phyloP scores from a whole-genome alignment of 2,113 vertebrate species.

The Neolamprologus sp. region DNA sequence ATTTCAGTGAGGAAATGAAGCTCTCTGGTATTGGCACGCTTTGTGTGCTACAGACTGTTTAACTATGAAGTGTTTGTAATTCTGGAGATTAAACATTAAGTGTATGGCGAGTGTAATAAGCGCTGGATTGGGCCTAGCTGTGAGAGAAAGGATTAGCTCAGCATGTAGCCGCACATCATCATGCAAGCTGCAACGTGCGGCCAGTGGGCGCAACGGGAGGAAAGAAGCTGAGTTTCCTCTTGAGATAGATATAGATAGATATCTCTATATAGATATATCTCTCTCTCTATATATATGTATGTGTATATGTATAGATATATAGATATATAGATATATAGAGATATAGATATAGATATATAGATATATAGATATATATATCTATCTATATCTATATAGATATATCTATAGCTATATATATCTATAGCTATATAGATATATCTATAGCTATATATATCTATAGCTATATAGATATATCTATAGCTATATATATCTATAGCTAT shows the following conservation, averaged over 20 bases:
- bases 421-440: no score
- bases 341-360: no score
- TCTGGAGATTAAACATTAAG: not conserved
- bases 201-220: not conserved
- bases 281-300: no score
- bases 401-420: no score
- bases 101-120: not conserved
- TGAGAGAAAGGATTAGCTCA: not conserved
- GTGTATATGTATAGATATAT: accelerated
- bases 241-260: no score
- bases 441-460: no score
- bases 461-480: no score
- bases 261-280: no score
- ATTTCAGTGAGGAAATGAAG: not conserved
- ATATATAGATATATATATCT: no score
- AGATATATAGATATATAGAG: accelerated
- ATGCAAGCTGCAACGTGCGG: not conserved
- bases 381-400: no score
- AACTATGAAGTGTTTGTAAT: not conserved
- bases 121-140: not conserved
- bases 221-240: not conserved
- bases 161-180: not conserved
- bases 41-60: not conserved
- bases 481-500: no score
- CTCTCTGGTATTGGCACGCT: not conserved